Percentiles rank a stretch among this genome's conserved stretches.
phyloP scores from a whole-genome alignment of 2,113 vertebrate genomes.

The Mus pahari region DNA sequence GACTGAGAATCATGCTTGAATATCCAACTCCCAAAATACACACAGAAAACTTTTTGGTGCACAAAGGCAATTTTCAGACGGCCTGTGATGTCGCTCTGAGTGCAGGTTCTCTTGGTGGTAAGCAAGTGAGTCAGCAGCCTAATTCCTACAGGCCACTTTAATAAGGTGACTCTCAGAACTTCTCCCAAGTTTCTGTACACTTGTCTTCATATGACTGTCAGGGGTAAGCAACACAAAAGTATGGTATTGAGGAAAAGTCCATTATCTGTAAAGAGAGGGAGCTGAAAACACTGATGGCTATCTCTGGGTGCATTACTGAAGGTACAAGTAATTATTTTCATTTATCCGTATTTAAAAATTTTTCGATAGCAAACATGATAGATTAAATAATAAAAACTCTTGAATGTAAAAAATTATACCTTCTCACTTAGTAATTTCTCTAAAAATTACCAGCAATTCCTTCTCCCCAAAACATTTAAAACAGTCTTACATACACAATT shows the following conservation, averaged over 20 bases:
- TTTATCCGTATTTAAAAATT: background rate
- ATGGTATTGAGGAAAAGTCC: constrained; percentile 39
- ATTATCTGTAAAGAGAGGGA: background rate
- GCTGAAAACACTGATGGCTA: constrained; percentile 2
- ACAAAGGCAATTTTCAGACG: constrained; percentile 51
- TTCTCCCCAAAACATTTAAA: constrained; percentile 10
- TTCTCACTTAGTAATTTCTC: constrained; percentile 58
- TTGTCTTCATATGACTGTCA: background rate
- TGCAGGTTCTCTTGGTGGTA: constrained; percentile 33
- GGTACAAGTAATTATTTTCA: constrained; percentile 12
- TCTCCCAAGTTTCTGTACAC: constrained; percentile 38
- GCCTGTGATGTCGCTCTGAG: constrained; percentile 28
- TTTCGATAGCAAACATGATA: constrained; percentile 40
- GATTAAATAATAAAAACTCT: constrained; percentile 49
- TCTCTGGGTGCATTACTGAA: background rate
- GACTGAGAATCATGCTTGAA: constrained; percentile 51
- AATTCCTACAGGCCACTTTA: background rate
- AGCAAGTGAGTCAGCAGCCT: background rate
- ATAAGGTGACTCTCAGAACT: constrained; percentile 44
- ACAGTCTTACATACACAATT: background rate
- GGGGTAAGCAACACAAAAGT: background rate
- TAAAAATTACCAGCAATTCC: constrained; percentile 45
- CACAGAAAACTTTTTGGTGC: constrained; percentile 38
- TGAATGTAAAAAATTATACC: constrained; percentile 53
- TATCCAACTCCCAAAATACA: constrained; percentile 23